Evolutionary conservation across 2,113 vertebrate genomes (phyloP).

Genomic region (Anoura caudifer): DNA sequence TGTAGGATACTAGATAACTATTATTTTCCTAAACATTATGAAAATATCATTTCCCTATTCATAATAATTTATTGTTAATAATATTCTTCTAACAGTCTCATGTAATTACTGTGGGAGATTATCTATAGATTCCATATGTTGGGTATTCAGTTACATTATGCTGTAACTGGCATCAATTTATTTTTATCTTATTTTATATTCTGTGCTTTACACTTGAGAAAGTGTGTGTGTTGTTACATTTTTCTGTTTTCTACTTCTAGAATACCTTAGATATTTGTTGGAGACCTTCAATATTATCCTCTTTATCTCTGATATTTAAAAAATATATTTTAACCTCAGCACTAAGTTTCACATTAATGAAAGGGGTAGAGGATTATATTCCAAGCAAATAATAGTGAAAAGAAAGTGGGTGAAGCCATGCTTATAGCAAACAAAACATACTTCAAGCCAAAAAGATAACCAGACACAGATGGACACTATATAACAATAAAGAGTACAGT

Average conservation of each 20-base stretch:
- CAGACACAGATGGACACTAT: neutral
- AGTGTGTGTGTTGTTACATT: neutral
- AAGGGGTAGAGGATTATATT: neutral
- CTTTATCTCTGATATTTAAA: neutral
- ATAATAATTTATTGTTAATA: neutral
- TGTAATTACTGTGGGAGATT: neutral
- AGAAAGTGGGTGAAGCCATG: neutral
- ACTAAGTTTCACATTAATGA: neutral
- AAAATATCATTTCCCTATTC: neutral
- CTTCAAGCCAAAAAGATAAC: neutral
- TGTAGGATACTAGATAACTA: neutral
- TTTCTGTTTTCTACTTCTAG: neutral
- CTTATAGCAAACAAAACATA: neutral
- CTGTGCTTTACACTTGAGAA: neutral
- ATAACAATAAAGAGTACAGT: neutral
- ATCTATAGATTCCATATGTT: neutral
- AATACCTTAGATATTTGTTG: neutral
- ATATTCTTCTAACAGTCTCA: neutral
- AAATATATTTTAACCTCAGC: neutral
- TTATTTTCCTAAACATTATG: neutral
- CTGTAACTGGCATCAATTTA: neutral
- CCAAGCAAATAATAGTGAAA: neutral
- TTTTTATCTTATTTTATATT: neutral
- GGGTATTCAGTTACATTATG: neutral
- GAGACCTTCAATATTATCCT: neutral